Evolutionary conservation across 2,113 vertebrate species (phyloP), one percentile per base, ranked within the genome.

Genomic region (Sigmodon hispidus): DNA sequence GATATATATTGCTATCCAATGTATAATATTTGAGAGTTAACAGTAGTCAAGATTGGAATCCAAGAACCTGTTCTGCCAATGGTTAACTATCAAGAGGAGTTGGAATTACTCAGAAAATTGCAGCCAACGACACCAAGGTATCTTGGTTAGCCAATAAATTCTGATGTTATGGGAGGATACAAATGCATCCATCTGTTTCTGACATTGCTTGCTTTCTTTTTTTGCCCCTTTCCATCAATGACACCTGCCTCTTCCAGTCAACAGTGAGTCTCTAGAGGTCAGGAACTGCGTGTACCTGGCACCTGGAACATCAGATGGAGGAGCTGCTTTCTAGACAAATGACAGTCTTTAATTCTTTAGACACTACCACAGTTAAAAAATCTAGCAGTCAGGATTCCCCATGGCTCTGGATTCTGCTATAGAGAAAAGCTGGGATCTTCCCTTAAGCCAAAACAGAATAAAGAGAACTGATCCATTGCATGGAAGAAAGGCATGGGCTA

Each of bases 251-350:
- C 43, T 10, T 80, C 43, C 17, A 48, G 40, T 50, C 40, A 86
- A 48, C 9, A n/a, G 21, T 11, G 57, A 73, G 36, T 59, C 80
- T 15, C 70, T 5, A 29, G 67, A 89, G 13, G 29, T 48, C 11
- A 36, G 45, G 13, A 22, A 16, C 3, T 48, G 13, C 36, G 5
- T 2, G 5, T 2, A 40, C 43, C 31, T 85, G 5, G 0, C 24
- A 67, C 48, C 61, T 88, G 16, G 52, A 55, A 55, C 16, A 10
- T 79, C 21, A 31, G 45, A 8, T 0, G 0, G 26, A 31, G 5
- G 26, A 61, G 50, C 34, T 19, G 50, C 34, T 19, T 10, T 40
- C 40, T 72, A 21, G 21, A 2, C 1, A 3, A 50, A 40, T 19
- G 55, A 7, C 29, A 24, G 12, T 79, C 9, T 72, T 59, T 22